Base-by-base conservation (phyloP, 1,140 invertebrate genomes). In the Ceratina japonica region DNA sequence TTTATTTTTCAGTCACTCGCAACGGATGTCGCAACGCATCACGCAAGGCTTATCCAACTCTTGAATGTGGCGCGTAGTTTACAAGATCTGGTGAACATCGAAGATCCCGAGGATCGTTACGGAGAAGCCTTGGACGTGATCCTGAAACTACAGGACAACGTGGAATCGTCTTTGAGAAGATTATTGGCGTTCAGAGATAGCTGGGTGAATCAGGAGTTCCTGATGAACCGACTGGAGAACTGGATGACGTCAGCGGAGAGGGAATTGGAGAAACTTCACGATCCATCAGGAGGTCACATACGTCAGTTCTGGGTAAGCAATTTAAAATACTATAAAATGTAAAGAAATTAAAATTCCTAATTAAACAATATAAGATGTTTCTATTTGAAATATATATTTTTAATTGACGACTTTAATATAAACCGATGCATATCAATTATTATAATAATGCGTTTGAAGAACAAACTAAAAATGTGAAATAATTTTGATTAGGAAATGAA, bases 1-100 rank as follows among this genome's bases (percentile, higher is more conserved):
- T 59, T 13, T 71, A 61, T 66, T 78, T 90, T 89, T 49, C 83
- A 97, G 92, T 95, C 96, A 3, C 91, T 97, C 24, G 95, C 95
- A 77, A 92, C 95, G 18, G 96, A 97, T 86, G 94, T 97, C 66
- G 94, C 95, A 16, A 94, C 95, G 83, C 96, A 97, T 90, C 95
- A 96, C 81, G 95, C 95, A 0, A 95, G 96, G 88, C 93, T 97
- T 83, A 91, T 95, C 54, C 95, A 97, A 82, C 91, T 97, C 0
- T 89, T 96, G 24, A 94, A 94, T 22, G 94, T 96, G n/a, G 95
- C 96, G 44, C 94, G 95, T 82, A 94, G 95, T 80, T 90, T 97
- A n/a, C 94, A 96, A 89, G 94, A 95, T 54, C 88, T 97, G 15
- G 94, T 97, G 10, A 93, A 94, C 54, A 96, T 96, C 80, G 94